Evolutionary conservation across 2,113 vertebrate species (phyloP).

Genomic region (Myocastor coypus): DNA sequence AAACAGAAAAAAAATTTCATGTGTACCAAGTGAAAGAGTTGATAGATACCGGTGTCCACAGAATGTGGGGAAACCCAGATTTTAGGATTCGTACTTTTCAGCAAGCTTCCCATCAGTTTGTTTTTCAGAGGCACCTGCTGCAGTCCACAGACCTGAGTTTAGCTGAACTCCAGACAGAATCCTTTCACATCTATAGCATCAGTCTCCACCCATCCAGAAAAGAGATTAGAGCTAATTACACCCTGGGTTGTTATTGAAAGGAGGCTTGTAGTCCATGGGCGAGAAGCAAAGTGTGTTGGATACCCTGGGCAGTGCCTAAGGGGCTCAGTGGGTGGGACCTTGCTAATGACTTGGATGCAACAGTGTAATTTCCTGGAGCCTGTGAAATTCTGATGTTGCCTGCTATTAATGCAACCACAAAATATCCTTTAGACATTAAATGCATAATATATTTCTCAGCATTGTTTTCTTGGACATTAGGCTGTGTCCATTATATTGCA

Average conservation of each 20-base stretch:
- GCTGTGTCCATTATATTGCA: neutral
- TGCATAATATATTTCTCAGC: neutral
- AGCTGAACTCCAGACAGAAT: neutral
- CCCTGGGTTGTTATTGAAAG: neutral
- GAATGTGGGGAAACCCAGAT: neutral
- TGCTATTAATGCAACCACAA: slow-evolving; percentile 15
- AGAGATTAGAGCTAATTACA: neutral
- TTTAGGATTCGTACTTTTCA: neutral
- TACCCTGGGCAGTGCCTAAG: neutral
- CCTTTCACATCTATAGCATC: neutral
- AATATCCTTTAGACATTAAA: neutral
- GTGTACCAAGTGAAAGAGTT: neutral
- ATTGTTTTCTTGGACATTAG: neutral
- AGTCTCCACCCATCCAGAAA: neutral
- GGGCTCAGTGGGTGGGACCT: neutral
- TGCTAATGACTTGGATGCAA: slow-evolving; percentile 25
- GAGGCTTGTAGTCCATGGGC: neutral
- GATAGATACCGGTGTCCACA: neutral
- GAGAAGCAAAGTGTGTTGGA: slow-evolving; percentile 49
- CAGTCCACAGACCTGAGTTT: neutral
- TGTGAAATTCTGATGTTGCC: slow-evolving; percentile 7
- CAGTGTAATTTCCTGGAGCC: slow-evolving; percentile 49
- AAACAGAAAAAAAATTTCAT: neutral
- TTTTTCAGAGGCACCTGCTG: neutral
- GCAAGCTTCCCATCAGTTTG: neutral